phyloP scores from a whole-genome alignment of 2,113 vertebrate genomes.

The Protobothrops mucrosquamatus region DNA sequence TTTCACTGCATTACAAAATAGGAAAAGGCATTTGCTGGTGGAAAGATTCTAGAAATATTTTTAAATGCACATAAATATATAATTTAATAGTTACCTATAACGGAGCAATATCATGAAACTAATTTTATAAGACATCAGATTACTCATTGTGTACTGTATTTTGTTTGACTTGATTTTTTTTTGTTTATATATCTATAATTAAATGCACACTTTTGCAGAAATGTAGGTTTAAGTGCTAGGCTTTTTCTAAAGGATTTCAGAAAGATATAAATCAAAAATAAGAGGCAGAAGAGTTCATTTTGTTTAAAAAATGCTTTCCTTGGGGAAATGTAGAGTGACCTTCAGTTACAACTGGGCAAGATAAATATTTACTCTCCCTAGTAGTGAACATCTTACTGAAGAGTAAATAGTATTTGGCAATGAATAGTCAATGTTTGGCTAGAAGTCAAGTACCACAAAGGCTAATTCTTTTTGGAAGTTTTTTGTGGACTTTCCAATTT shows the following conservation, averaged over 20 bases:
- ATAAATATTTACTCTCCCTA: conserved; percentile 57
- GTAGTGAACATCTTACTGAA: conserved; percentile 39
- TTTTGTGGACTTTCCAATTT: conserved; percentile 54
- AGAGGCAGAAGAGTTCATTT: conserved; percentile 22
- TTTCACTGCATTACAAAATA: not conserved
- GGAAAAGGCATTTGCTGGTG: not conserved
- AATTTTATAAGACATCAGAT: not conserved
- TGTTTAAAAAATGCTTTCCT: conserved; percentile 39
- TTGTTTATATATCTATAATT: not conserved
- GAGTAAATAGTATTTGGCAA: conserved; percentile 54
- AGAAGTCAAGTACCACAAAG: conserved; percentile 50
- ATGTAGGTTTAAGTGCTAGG: not conserved
- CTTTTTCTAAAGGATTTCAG: not conserved
- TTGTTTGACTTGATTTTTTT: conserved; percentile 13
- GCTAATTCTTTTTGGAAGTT: conserved; percentile 49
- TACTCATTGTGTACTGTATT: not conserved
- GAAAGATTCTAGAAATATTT: not conserved
- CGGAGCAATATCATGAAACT: not conserved
- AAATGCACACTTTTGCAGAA: not conserved
- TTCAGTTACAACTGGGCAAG: conserved; percentile 45
- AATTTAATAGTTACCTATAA: not conserved
- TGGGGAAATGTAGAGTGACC: conserved; percentile 45
- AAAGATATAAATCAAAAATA: conserved; percentile 42
- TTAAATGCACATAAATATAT: not conserved
- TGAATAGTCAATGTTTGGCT: conserved; percentile 62